Base-by-base conservation (phyloP, 92 coral and sea anemone species). In the Nematostella vectensis region DNA sequence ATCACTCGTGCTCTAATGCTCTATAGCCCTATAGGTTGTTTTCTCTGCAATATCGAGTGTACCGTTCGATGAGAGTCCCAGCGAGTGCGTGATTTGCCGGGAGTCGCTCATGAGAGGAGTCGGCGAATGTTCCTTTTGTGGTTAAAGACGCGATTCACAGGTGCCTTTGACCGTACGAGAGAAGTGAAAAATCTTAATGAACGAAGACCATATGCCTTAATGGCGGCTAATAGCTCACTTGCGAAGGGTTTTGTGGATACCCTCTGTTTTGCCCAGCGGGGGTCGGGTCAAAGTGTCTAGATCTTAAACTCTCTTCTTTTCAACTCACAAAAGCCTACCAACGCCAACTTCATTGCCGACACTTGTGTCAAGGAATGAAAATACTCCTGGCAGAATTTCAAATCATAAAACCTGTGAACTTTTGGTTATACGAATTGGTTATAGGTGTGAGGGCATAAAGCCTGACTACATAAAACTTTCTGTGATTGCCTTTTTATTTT, bases 61-160 rank as follows among this genome's bases (percentile, higher is more conserved):
- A n/a, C n/a, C n/a, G n/a, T n/a, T n/a, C n/a, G n/a, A n/a, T n/a
- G n/a, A n/a, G n/a, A n/a, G n/a, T n/a, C n/a, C n/a, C n/a, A n/a
- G n/a, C n/a, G n/a, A n/a, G n/a, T n/a, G n/a, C n/a, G n/a, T n/a
- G n/a, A n/a, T n/a, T n/a, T n/a, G n/a, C n/a, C n/a, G n/a, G n/a
- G n/a, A n/a, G n/a, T n/a, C n/a, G n/a, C n/a, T n/a, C n/a, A n/a
- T n/a, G n/a, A 36, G 21, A 45, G 18, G 23, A 6, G 51, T 11
- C 51, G 51, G 51, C 51, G 51, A 19, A 17, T n/a, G n/a, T n/a
- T n/a, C 21, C 51, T 45, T 45, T 45, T 45, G 51, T 45, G 51
- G 51, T 19, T 6, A 45, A 17, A 22, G 51, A 45, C 9, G 11
- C 21, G 12, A 19, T 6, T 6, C 51, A 19, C 51, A 45, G 51